Conservation (phyloP, 2,113 vertebrate species). For the Pyxicephalus adspersus region DNA sequence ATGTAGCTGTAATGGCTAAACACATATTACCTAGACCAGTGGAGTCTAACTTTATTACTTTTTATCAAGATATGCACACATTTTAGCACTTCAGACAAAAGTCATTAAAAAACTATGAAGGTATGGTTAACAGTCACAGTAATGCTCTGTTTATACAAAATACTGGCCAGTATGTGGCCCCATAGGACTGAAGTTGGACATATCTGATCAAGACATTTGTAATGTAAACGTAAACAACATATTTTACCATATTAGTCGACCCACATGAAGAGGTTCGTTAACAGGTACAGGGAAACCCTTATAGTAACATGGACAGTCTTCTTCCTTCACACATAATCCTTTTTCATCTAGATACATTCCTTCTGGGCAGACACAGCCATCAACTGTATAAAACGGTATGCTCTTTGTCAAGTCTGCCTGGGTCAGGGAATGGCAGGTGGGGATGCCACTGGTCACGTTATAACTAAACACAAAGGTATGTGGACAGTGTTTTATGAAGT, state of each 20-base stretch:
- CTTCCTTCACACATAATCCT: constrained; percentile 65
- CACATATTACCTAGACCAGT: no score
- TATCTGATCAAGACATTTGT: no score
- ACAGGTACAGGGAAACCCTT: constrained; percentile 65
- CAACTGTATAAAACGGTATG: constrained; percentile 58
- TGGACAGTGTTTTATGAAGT: constrained; percentile 71
- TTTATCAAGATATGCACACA: no score
- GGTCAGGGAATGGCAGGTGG: constrained; percentile 66
- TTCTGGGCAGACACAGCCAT: constrained; percentile 69
- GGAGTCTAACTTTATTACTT: no score
- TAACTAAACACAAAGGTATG: constrained; percentile 71
- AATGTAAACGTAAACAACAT: not conserved
- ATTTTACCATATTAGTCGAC: constrained; percentile 45
- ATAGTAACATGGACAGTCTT: constrained; percentile 70
- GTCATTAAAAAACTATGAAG: no score
- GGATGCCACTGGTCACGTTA: constrained; percentile 67
- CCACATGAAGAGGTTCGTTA: constrained; percentile 22
- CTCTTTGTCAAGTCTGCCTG: constrained; percentile 62
- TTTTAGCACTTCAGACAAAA: no score
- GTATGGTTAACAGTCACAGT: no score
- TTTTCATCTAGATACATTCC: constrained; percentile 65
- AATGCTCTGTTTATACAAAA: no score
- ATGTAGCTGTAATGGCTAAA: no score
- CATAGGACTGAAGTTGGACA: no score
- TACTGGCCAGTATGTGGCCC: no score